These are phyloP conservation scores for Holcopasites calliopsidis DNA, from an alignment of 1,140 invertebrate genomes.

Conservation along the genomic window DNA sequence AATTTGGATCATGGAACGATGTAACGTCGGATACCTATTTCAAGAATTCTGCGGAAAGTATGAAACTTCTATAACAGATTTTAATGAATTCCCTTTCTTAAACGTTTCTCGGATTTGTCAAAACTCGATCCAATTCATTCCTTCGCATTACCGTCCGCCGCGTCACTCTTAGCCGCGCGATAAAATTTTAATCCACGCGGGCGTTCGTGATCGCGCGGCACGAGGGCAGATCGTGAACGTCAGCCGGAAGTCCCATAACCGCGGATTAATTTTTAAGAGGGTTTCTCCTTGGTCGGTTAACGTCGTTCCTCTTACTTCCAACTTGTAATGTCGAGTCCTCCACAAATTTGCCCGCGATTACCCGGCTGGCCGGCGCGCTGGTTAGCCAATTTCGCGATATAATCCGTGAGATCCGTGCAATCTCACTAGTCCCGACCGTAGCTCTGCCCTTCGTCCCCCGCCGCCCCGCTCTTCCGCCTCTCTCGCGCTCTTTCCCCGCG, in stretches of 20 bases:
- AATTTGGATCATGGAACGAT: too few species aligned
- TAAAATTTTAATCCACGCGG: conserved; percentile 6
- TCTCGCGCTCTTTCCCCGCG: background rate
- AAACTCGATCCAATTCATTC: background rate
- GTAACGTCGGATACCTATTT: too few species aligned
- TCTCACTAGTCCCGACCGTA: conserved; percentile 55
- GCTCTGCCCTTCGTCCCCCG: conserved; percentile 25
- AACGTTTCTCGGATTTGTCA: background rate
- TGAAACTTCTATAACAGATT: too few species aligned
- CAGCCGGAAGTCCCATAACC: conserved; percentile 20
- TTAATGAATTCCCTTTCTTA: too few species aligned
- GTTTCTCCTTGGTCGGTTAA: background rate
- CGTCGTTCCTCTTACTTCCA: conserved; percentile 45
- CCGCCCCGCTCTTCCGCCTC: conserved; percentile 8
- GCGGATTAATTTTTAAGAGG: conserved; percentile 43
- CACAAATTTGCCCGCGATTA: conserved; percentile 57
- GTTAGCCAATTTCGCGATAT: conserved; percentile 71
- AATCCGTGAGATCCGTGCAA: conserved; percentile 66
- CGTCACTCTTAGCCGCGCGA: conserved; percentile 4
- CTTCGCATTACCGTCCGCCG: background rate
- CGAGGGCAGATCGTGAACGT: background rate
- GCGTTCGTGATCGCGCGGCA: background rate
- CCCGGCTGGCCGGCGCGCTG: conserved; percentile 11
- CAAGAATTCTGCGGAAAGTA: too few species aligned
- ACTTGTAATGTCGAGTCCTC: conserved; percentile 54